Conservation (phyloP, 1,140 invertebrate species). For the Drosophila sechellia region DNA sequence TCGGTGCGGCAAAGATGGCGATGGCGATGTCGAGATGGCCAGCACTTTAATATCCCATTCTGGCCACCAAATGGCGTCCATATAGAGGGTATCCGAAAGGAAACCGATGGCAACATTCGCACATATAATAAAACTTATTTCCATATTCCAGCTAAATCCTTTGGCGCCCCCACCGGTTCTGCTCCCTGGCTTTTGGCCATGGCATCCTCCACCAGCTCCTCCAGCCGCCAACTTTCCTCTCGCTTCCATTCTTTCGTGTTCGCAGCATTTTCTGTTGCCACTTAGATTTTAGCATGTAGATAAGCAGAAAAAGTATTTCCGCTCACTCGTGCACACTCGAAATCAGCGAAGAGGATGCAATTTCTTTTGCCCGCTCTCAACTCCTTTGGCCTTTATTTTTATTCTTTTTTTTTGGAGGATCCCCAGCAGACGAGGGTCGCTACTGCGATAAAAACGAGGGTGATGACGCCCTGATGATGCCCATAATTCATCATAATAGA, state of each 20-base stretch:
- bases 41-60: conserved; percentile 72
- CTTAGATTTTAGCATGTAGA: conserved; percentile 77
- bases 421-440: conserved; percentile 37
- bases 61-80: conserved; percentile 43
- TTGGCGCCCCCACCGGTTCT: conserved; percentile 6
- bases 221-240: conserved; percentile 2
- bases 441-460: conserved; percentile 7
- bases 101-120: conserved; percentile 46
- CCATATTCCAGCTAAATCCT: conserved; percentile 57
- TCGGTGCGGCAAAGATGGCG: conserved; percentile 15
- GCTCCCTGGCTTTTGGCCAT: conserved; percentile 1
- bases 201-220: neutral
- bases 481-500: conserved; percentile 49
- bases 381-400: conserved; percentile 13
- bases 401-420: neutral
- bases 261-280: conserved; percentile 60
- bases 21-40: neutral
- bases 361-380: conserved; percentile 33
- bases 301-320: conserved; percentile 72
- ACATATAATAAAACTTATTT: conserved; percentile 63
- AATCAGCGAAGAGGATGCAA: conserved; percentile 51
- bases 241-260: conserved; percentile 35
- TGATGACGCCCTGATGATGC: conserved; percentile 28
- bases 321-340: conserved; percentile 60
- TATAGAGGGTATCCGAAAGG: conserved; percentile 22